phyloP scores from a whole-genome alignment of 2,888 invertebrate species.

The Diarsia mendica region DNA sequence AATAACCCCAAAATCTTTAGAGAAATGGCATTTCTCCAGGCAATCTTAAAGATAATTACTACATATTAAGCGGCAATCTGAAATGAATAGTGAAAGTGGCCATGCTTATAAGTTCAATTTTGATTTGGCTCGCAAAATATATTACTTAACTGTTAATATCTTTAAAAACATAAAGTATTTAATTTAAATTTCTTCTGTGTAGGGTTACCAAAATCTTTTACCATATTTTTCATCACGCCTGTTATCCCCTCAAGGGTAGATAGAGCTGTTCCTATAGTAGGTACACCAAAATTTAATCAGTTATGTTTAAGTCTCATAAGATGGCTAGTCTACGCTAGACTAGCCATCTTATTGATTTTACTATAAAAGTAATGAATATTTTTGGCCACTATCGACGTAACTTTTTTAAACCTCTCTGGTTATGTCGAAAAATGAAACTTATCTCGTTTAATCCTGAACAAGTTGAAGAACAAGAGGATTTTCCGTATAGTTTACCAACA shows the following conservation, averaged over 20 bases:
- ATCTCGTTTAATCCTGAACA: too few relatives aligned
- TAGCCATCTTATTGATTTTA: background rate
- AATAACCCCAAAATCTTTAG: background rate
- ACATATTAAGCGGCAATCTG: constrained; percentile 3
- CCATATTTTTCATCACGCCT: background rate
- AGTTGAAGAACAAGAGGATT: too few relatives aligned
- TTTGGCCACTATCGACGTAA: background rate
- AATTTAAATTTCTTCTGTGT: background rate
- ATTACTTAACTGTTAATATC: background rate
- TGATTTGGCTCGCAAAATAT: constrained; percentile 6
- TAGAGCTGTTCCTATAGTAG: too few relatives aligned
- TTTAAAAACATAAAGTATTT: constrained; percentile 8
- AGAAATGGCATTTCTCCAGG: background rate
- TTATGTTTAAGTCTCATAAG: background rate
- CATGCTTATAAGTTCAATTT: constrained; percentile 21
- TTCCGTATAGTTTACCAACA: too few relatives aligned
- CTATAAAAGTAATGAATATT: background rate
- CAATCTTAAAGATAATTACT: background rate
- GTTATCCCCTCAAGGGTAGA: background rate
- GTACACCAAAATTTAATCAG: background rate
- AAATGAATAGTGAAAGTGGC: constrained; percentile 21
- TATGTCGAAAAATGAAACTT: too few relatives aligned
- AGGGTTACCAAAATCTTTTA: background rate
- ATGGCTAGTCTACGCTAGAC: too few relatives aligned
- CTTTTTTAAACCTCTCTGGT: background rate